These are phyloP conservation scores for Atrichornis clamosus DNA, from an alignment of 2,113 vertebrate species.

Conservation along the genomic window DNA sequence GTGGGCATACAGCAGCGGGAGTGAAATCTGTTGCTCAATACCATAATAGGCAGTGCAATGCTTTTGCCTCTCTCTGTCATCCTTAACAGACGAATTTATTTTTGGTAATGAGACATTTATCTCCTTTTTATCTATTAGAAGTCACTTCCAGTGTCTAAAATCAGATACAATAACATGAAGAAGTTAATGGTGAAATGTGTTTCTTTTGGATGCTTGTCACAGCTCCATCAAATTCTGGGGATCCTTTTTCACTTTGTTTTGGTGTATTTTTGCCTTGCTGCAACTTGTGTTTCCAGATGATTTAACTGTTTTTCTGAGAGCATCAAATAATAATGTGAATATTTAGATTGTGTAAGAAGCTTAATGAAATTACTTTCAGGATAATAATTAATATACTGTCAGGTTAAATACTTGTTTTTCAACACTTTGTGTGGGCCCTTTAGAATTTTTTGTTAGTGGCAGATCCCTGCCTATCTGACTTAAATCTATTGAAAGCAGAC, in stretches of 20 bases:
- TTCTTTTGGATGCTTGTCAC: conserved; percentile 1
- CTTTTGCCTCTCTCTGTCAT: conserved; percentile 31
- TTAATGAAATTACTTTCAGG: not conserved
- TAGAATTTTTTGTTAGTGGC: not conserved
- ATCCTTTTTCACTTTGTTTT: not conserved
- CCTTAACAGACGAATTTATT: conserved; percentile 51
- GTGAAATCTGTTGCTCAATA: conserved; percentile 45
- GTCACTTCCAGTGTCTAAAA: conserved; percentile 28
- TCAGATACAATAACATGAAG: conserved; percentile 18
- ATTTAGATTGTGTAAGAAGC: not conserved
- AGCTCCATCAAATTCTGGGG: not conserved
- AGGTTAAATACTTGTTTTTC: not conserved
- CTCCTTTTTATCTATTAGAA: conserved; percentile 48
- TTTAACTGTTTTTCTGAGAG: not conserved
- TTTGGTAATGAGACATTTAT: conserved; percentile 65
- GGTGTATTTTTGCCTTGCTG: not conserved
- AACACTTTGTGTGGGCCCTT: not conserved
- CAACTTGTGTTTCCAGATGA: not conserved
- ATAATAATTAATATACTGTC: not conserved
- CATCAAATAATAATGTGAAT: not conserved
- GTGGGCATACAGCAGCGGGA: conserved; percentile 37
- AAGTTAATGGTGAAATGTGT: not conserved
- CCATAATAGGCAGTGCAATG: conserved; percentile 66
- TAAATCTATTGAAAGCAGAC: not conserved
- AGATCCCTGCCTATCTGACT: not conserved